These are phyloP conservation scores for Plusia festucae DNA, from an alignment of 2,888 invertebrate genomes.

Conservation along the genomic window DNA sequence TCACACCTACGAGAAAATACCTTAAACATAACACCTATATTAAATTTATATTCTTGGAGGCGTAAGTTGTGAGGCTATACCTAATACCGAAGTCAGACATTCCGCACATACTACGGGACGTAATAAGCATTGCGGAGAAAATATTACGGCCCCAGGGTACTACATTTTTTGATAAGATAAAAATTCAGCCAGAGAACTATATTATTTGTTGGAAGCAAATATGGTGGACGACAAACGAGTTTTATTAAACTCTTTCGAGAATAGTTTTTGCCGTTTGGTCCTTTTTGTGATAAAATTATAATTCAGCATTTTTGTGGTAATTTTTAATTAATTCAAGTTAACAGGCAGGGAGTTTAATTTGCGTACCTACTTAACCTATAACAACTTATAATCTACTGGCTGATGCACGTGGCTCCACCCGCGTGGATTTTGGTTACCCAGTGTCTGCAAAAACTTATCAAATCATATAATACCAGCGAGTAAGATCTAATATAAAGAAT, in stretches of 20 bases:
- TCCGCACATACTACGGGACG: constrained; percentile 29
- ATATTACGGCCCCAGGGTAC: constrained; percentile 43
- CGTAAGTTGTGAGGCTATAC: constrained; percentile 6
- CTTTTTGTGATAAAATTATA: background rate
- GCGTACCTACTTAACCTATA: no score
- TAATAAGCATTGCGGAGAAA: constrained; percentile 42
- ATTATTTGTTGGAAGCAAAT: constrained; percentile 43
- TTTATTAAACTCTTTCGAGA: constrained; percentile 29
- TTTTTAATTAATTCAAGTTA: no score
- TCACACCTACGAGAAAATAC: constrained; percentile 16
- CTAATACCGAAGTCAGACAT: constrained; percentile 27
- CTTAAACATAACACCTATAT: constrained; percentile 13
- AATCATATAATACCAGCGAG: no score
- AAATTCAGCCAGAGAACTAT: constrained; percentile 47
- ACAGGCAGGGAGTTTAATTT: no score
- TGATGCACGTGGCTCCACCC: no score
- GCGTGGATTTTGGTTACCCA: no score
- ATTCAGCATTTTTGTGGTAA: no score
- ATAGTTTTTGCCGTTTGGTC: background rate
- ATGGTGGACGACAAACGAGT: constrained; percentile 33
- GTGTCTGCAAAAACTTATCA: no score
- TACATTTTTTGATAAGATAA: constrained; percentile 53
- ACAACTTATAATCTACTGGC: no score
- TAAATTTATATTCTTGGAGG: constrained; percentile 14
- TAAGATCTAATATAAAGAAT: no score